Conservation (phyloP, 2,888 invertebrate species). For the Eustalomyia histrio region DNA sequence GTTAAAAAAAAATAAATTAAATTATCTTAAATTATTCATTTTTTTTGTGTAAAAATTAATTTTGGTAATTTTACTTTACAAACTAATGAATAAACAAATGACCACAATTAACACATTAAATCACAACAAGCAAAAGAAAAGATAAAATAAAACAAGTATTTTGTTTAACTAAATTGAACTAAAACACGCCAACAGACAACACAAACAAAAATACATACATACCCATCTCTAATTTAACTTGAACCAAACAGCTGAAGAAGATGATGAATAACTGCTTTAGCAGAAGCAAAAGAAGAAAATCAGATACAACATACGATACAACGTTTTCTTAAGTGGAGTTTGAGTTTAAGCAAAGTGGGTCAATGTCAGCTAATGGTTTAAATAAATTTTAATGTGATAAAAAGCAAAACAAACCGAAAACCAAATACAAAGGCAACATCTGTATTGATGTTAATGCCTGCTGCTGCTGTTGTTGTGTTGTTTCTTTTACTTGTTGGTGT, state of each 20-base stretch:
- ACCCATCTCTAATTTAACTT: background rate
- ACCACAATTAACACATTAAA: slow-evolving; percentile 50
- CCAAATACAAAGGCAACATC: slow-evolving; percentile 13
- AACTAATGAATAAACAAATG: slow-evolving; percentile 38
- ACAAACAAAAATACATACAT: background rate
- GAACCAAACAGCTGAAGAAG: slow-evolving; percentile 37
- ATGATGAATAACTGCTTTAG: slow-evolving; percentile 4
- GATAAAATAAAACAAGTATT: slow-evolving; percentile 17
- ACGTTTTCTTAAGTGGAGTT: background rate
- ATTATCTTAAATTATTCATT: no score
- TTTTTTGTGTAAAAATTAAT: background rate
- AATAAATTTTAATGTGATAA: slow-evolving; percentile 47
- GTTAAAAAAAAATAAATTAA: no score
- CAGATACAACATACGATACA: background rate
- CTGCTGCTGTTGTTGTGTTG: background rate
- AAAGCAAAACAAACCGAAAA: slow-evolving; percentile 12
- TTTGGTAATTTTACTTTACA: background rate
- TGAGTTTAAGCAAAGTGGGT: slow-evolving; percentile 70
- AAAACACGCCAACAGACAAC: slow-evolving; percentile 44
- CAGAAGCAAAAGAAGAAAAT: background rate
- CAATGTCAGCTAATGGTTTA: slow-evolving; percentile 72
- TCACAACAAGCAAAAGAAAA: slow-evolving; percentile 1
- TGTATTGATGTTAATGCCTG: background rate
- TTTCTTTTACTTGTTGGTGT: background rate
- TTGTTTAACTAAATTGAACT: slow-evolving; percentile 34